Percentiles rank a stretch among this genome's conserved stretches.
Evolutionary conservation across 1,140 invertebrate genomes (phyloP).

Genomic region (Zaprionus vittiger): DNA sequence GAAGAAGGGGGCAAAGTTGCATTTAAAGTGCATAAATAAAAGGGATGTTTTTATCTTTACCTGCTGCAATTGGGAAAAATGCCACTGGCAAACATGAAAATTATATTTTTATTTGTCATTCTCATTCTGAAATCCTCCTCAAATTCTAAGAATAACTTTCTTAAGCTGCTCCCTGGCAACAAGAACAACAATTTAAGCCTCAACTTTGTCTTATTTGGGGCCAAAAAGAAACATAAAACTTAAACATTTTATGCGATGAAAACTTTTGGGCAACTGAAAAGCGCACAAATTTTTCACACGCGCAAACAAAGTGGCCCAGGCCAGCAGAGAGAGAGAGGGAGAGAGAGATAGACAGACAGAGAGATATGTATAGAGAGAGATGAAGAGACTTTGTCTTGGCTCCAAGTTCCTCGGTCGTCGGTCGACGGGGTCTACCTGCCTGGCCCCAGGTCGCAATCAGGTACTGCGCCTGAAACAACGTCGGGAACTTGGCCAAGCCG

Average conservation of each 20-base stretch:
- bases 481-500: slow-evolving; percentile 49
- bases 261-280: slow-evolving; percentile 70
- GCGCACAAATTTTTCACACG: slow-evolving; percentile 72
- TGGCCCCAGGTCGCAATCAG: slow-evolving; percentile 24
- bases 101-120: slow-evolving; percentile 29
- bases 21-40: slow-evolving; percentile 17
- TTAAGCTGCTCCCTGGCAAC: slow-evolving; percentile 5
- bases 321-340: neutral
- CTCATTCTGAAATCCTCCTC: neutral
- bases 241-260: slow-evolving; percentile 71
- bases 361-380: neutral
- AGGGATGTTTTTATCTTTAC: neutral
- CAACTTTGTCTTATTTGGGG: slow-evolving; percentile 23
- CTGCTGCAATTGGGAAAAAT: neutral
- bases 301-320: slow-evolving; percentile 64
- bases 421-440: slow-evolving; percentile 27
- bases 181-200: slow-evolving; percentile 48
- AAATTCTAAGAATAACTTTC: slow-evolving; percentile 18
- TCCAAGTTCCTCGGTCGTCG: neutral
- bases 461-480: slow-evolving; percentile 17
- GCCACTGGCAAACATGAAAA: slow-evolving; percentile 2
- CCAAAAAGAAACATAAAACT: slow-evolving; percentile 52
- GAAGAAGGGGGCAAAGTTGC: neutral
- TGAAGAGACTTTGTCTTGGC: slow-evolving; percentile 33
- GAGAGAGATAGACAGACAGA: neutral